Percentiles rank a stretch among this genome's conserved stretches.
Evolutionary conservation across 1,140 invertebrate genomes (phyloP).

Genomic region (Anastatus disparis): DNA sequence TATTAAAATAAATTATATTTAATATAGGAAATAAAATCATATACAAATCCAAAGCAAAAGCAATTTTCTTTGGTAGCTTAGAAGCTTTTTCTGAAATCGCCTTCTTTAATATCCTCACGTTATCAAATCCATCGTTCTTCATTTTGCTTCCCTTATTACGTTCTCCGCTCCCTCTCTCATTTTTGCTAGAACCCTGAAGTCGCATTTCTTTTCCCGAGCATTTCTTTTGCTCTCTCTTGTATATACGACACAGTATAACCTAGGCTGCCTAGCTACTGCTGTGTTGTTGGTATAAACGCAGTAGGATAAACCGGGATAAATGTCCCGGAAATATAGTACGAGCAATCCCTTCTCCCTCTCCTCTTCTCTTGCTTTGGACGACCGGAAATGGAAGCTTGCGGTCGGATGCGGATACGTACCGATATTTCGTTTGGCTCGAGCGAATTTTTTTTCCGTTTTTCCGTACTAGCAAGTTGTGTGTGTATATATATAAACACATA

Average conservation of each 20-base stretch:
- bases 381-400: constrained; percentile 71
- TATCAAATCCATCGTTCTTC: constrained; percentile 22
- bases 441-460: constrained; percentile 54
- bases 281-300: not conserved
- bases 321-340: constrained; percentile 67
- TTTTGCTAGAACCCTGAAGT: not conserved
- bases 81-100: not conserved
- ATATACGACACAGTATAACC: not conserved
- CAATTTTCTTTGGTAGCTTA: not conserved
- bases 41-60: too few species aligned
- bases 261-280: not conserved
- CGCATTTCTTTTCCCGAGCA: not conserved
- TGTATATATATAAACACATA: too few species aligned
- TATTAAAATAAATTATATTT: too few species aligned
- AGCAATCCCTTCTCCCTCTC: constrained; percentile 55
- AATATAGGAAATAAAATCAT: too few species aligned
- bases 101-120: constrained; percentile 5
- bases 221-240: not conserved
- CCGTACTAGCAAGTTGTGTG: constrained; percentile 22
- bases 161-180: constrained; percentile 40
- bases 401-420: constrained; percentile 65
- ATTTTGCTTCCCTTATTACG: constrained; percentile 36
- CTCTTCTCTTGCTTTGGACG: not conserved
- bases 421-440: constrained; percentile 61
- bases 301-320: constrained; percentile 69